A percentile compares a stretch with the other conserved stretches of the same genome.
Conservation (phyloP, 2,888 invertebrate species). For the Acanthosepion esculentum region DNA sequence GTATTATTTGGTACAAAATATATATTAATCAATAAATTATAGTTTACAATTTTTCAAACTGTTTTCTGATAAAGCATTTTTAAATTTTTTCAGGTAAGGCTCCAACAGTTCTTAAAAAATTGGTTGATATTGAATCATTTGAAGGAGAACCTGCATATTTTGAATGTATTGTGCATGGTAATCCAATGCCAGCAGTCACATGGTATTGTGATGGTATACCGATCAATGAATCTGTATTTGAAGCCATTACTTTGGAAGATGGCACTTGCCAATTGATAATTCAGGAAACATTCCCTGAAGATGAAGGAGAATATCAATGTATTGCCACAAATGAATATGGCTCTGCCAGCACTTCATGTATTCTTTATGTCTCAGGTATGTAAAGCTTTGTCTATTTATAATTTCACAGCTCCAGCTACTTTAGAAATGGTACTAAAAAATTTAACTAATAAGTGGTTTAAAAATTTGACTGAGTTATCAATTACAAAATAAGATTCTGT, state of each 20-base stretch:
- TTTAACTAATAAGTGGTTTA: not conserved
- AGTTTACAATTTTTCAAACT: not conserved
- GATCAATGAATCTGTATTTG: slow-evolving; percentile 75
- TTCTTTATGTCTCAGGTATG: slow-evolving; percentile 68
- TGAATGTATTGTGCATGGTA: slow-evolving; percentile 67
- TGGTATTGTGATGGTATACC: slow-evolving; percentile 88
- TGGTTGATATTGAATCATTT: slow-evolving; percentile 60
- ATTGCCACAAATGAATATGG: slow-evolving; percentile 95
- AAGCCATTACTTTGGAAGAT: slow-evolving; percentile 60
- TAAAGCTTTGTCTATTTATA: not conserved
- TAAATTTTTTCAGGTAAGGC: slow-evolving; percentile 58
- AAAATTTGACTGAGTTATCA: not conserved
- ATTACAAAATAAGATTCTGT: not conserved
- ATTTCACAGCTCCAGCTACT: not conserved
- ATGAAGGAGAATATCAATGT: slow-evolving; percentile 96
- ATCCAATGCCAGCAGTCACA: slow-evolving; percentile 77
- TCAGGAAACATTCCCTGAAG: slow-evolving; percentile 93
- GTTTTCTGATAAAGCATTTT: not conserved
- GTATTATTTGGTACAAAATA: not conserved
- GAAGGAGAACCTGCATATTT: slow-evolving; percentile 66
- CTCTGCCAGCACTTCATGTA: slow-evolving; percentile 86
- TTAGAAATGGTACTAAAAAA: not conserved
- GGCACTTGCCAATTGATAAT: slow-evolving; percentile 88
- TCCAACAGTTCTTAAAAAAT: slow-evolving; percentile 61
- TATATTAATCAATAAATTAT: not conserved